Evolutionary conservation across 2,113 vertebrate species (phyloP), one percentile per base, ranked within the genome.

Genomic region (Aspiorhynchus laticeps): DNA sequence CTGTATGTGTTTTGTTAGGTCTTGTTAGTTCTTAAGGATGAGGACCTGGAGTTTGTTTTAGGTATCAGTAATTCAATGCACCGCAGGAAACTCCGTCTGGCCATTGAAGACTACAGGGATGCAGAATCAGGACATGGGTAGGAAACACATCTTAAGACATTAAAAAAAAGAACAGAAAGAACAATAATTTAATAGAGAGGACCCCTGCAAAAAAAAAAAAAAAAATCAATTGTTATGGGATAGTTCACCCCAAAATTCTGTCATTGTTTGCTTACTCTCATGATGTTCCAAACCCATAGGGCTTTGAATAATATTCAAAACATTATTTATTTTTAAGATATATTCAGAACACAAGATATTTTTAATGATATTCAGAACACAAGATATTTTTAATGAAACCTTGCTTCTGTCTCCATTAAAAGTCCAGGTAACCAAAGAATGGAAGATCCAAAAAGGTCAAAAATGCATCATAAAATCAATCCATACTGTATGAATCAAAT

Each of bases 101-200:
- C 96, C 88, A 96, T 97, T 5, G 97, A 97, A 89, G 96, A 97
- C 90, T 97, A 97, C 92, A 94, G 96, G 0, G 95, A 97, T 0
- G 96, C 96, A 0, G 97, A 97, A 88, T 93, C 91, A 0, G 96
- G 96, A 73, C 89, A 93, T 91, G 94, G 96, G 96, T 97, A 90
- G 95, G 95, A 59, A 67, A 33, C 7, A 21, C 53, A 56, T 8
- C 28, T 17, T 19, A 12, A 73, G 28, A 74, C 28, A 7, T 69
- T 11, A 63, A 41, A 33, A 38, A 26, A 31, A 67, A 21, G 12
- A 69, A 31, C 9, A 31, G 4, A 53, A 9, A 17, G 33, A 7
- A 46, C 3, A 17, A 67, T 67, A 15, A 12, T 26, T 51, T 51
- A 2, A 28, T 36, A 14, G 12, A 7, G 14, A 24, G 21, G 10